A percentile compares a stretch with the other conserved stretches of the same genome.
phyloP scores from a whole-genome alignment of 1,140 invertebrate species.

The Helicoverpa zea region DNA sequence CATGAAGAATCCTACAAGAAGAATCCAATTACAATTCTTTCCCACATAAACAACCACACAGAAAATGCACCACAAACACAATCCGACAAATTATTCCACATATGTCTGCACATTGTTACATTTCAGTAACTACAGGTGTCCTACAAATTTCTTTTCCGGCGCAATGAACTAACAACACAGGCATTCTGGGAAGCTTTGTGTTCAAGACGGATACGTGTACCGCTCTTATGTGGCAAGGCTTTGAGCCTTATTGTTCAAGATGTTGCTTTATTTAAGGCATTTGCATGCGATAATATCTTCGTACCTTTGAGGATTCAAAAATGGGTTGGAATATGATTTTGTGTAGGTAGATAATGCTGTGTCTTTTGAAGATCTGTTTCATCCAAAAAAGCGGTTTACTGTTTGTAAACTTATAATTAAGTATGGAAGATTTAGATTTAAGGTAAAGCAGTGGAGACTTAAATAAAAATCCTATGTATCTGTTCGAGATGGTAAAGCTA shows the following conservation, averaged over 20 bases:
- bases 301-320: slow-evolving; percentile 1
- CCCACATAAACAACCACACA: background rate
- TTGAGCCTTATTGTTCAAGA: slow-evolving; percentile 43
- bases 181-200: slow-evolving; percentile 46
- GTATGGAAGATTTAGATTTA: no score
- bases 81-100: background rate
- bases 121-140: slow-evolving; percentile 28
- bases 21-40: background rate
- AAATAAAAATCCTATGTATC: background rate
- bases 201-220: slow-evolving; percentile 43
- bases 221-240: slow-evolving; percentile 2
- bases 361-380: no score
- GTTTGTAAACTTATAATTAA: no score
- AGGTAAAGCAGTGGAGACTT: no score
- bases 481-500: background rate
- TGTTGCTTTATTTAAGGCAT: slow-evolving; percentile 38
- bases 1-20: no score
- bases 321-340: background rate
- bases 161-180: slow-evolving; percentile 44
- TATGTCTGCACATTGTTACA: slow-evolving; percentile 23
- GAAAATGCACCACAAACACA: background rate
- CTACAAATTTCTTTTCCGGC: slow-evolving; percentile 39
- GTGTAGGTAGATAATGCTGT: background rate
- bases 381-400: no score
- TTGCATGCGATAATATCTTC: slow-evolving; percentile 22